Conservation (phyloP, 1,140 invertebrate species). For the Trachelipus rathkii region DNA sequence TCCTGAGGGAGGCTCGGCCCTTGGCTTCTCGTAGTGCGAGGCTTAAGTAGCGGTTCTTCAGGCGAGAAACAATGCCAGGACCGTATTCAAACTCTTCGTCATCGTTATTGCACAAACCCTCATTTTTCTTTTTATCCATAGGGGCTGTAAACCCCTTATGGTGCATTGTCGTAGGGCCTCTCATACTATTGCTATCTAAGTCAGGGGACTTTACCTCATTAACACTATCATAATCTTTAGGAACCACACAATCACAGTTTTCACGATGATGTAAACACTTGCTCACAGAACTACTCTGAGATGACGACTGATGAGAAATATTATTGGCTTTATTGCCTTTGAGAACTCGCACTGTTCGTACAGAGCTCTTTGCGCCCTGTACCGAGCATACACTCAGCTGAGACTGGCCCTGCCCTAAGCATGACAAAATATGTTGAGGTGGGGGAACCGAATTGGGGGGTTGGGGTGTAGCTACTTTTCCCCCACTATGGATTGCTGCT, state of each 20-base stretch:
- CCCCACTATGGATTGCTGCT: slow-evolving; percentile 22
- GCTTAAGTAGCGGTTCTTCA: slow-evolving; percentile 77
- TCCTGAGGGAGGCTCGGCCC: slow-evolving; percentile 62
- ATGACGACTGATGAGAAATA: slow-evolving; percentile 25
- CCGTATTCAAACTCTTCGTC: slow-evolving; percentile 79
- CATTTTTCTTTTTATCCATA: slow-evolving; percentile 29
- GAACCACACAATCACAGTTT: slow-evolving; percentile 1
- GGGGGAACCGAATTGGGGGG: slow-evolving; percentile 33
- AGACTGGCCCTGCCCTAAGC: slow-evolving; percentile 30
- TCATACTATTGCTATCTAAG: slow-evolving; percentile 25
- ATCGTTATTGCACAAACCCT: slow-evolving; percentile 30
- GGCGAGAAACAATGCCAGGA: slow-evolving; percentile 81
- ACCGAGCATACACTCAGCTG: slow-evolving; percentile 26
- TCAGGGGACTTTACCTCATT: slow-evolving; percentile 21
- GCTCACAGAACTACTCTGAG: slow-evolving; percentile 27
- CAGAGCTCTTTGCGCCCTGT: slow-evolving; percentile 34
- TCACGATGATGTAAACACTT: background rate
- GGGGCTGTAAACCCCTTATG: slow-evolving; percentile 42
- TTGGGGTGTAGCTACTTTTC: slow-evolving; percentile 25
- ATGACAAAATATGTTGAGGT: slow-evolving; percentile 12
- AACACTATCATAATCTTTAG: slow-evolving; percentile 26
- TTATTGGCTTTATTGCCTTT: slow-evolving; percentile 24
- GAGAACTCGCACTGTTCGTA: slow-evolving; percentile 35
- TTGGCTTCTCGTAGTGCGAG: slow-evolving; percentile 65
- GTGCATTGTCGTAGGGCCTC: slow-evolving; percentile 34